A percentile compares a stretch with the other conserved stretches of the same genome.
Evolutionary conservation across 2,888 invertebrate genomes (phyloP).

Genomic region (Teleiodes luculella): DNA sequence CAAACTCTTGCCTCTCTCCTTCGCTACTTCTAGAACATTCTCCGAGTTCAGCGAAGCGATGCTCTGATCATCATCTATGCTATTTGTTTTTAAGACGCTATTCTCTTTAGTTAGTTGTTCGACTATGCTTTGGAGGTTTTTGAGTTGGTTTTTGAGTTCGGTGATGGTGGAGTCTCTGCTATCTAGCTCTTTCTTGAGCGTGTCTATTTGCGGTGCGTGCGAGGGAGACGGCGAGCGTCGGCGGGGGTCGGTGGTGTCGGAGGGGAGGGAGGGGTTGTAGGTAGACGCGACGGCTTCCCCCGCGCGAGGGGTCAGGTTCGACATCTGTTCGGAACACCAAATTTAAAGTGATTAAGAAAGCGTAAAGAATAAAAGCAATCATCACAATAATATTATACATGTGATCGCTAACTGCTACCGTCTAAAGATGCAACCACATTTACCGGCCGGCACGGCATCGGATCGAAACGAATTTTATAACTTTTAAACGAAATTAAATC

Average conservation of each 20-base stretch:
- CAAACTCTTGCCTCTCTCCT: constrained; percentile 65
- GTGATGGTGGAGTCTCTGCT: constrained; percentile 82
- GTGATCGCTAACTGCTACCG: no score
- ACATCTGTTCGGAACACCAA: no score
- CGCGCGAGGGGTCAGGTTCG: constrained; percentile 46
- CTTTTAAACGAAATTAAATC: no score
- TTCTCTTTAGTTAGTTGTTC: constrained; percentile 90
- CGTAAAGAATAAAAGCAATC: no score
- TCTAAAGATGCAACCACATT: no score
- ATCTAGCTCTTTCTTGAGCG: constrained; percentile 76
- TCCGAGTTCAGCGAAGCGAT: constrained; percentile 57
- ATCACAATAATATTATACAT: no score
- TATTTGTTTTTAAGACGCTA: constrained; percentile 82
- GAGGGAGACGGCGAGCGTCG: constrained; percentile 27
- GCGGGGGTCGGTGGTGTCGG: constrained; percentile 43
- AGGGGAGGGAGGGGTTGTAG: constrained; percentile 62
- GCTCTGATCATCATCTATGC: constrained; percentile 65
- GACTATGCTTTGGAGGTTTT: constrained; percentile 81
- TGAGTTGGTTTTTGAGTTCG: constrained; percentile 81
- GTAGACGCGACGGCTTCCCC: constrained; percentile 62
- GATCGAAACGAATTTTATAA: no score
- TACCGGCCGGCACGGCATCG: no score
- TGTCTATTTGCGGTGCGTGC: constrained; percentile 50
- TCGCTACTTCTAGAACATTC: constrained; percentile 25
- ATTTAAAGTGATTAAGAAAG: no score